Conservation (phyloP, 2,113 vertebrate genomes). For the Peromyscus leucopus region DNA sequence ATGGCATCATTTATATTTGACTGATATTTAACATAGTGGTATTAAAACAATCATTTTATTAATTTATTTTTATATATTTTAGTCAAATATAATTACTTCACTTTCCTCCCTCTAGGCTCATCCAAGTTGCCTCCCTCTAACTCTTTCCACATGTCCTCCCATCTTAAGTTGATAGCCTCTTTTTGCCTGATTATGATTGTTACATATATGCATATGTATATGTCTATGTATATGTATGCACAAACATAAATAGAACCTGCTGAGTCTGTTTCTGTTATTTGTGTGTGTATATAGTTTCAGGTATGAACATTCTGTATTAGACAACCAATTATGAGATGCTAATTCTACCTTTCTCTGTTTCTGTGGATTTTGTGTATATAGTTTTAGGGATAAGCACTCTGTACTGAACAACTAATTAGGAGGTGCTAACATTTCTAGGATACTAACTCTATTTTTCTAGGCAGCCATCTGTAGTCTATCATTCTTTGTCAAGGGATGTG, state of each 20-base stretch:
- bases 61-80: not conserved
- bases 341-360: not conserved
- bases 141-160: not conserved
- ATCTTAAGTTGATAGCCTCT: not conserved
- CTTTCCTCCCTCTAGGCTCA: not conserved
- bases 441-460: not conserved
- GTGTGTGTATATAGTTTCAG: not conserved
- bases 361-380: not conserved
- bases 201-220: not conserved
- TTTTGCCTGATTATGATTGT: not conserved
- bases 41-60: not conserved
- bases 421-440: not conserved
- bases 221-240: not conserved
- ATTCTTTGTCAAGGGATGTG: not conserved
- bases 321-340: too few species aligned
- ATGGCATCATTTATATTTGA: not conserved
- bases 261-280: not conserved
- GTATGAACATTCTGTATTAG: not conserved
- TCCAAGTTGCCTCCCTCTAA: not conserved
- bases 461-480: not conserved
- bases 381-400: not conserved
- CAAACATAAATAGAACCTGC: not conserved
- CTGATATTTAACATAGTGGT: conserved; percentile 9
- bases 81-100: not conserved
- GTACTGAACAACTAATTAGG: not conserved